phyloP scores from a whole-genome alignment of 2,797 vertebrate species.

The Odontamblyopus rebecca region DNA sequence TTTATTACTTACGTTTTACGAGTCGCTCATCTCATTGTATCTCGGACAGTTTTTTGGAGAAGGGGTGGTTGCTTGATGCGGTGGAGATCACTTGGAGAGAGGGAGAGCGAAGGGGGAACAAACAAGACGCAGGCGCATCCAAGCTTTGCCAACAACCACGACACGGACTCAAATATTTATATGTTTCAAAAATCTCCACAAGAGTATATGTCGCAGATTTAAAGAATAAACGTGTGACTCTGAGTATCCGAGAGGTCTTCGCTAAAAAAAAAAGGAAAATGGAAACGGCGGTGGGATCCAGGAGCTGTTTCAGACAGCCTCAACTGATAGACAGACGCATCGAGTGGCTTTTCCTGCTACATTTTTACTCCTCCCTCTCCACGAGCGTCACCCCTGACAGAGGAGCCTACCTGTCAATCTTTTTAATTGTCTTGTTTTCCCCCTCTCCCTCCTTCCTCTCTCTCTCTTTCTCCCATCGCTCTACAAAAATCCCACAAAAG shows the following conservation, averaged over 20 bases:
- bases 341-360: constrained; percentile 96
- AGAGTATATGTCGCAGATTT: constrained; percentile 10
- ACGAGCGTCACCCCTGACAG: constrained; percentile 97
- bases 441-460: constrained; percentile 20
- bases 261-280: constrained; percentile 63
- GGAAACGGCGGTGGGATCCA: constrained; percentile 90
- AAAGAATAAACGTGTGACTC: constrained; percentile 74
- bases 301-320: constrained; percentile 95
- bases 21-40: constrained; percentile 68
- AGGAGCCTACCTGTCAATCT: constrained; percentile 98
- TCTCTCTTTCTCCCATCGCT: constrained; percentile 33
- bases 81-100: constrained; percentile 61
- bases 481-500: constrained; percentile 74
- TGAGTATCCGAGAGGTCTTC: constrained; percentile 85
- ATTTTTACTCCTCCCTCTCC: constrained; percentile 92
- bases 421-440: constrained; percentile 97
- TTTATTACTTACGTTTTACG: constrained; percentile 67
- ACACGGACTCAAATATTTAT: constrained; percentile 76
- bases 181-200: constrained; percentile 45
- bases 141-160: constrained; percentile 81
- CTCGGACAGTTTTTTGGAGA: constrained; percentile 51
- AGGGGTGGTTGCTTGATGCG: constrained; percentile 67
- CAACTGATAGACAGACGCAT: constrained; percentile 99
- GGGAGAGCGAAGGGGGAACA: constrained; percentile 59
- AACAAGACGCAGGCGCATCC: constrained; percentile 77